Evolutionary conservation across 1,140 invertebrate genomes (phyloP), one percentile per base, ranked within the genome.

Genomic region (Ips nitidus): DNA sequence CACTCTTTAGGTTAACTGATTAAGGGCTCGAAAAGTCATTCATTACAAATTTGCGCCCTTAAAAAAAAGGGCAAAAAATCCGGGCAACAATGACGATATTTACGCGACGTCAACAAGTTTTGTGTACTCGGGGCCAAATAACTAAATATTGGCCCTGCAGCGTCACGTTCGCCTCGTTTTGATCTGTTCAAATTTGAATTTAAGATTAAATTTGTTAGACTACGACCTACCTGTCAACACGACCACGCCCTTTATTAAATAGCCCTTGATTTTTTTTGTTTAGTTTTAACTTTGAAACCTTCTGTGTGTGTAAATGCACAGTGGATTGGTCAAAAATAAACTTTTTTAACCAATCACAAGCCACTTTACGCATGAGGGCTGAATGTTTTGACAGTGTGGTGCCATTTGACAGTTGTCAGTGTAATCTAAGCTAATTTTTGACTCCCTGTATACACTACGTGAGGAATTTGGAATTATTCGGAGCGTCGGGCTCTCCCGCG

Each of bases 121-220:
- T 79, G 75, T 79, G 73, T 73, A 71, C 74, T 22, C 22, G 22
- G 22, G 75, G 75, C 75, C 76, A 77, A 79, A 79, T 78, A 79
- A 77, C 77, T 79, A 79, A 79, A 79, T 79, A 79, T 79, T 79
- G 77, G 77, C 71, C 76, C 22, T 22, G 22, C 22, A 22, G 22
- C 75, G 74, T 77, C 75, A 72, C 76, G 74, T 69, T 65, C 47
- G 72, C 72, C 71, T 69, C 75, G 77, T 22, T 79, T 79, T 79
- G 77, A 79, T 79, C 77, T 79, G 77, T 79, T 78, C 77, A 79
- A 79, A 79, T 79, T 79, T 79, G 76, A 79, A 79, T 79, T 79
- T 77, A 78, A 79, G 77, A 79, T 79, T 79, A 79, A 79, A 79
- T 79, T 79, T 78, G 77, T 78, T 79, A 74, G 75, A 77, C 71